Evolutionary conservation across 2,888 invertebrate genomes (phyloP).

Genomic region (Platerodrilus igneus): DNA sequence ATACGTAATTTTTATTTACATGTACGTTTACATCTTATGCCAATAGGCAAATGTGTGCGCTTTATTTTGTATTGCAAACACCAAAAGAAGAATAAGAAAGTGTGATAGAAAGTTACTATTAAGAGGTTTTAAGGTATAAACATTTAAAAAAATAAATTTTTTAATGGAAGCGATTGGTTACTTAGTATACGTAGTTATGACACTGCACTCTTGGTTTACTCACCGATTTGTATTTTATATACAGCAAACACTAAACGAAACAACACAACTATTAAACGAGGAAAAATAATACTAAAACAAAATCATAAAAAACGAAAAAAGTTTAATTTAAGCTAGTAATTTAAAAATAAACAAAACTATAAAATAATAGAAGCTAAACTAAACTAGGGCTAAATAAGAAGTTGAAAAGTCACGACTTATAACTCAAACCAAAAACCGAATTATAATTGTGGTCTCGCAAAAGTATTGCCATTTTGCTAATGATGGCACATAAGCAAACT

Average conservation of each 20-base stretch:
- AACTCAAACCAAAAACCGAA: slow-evolving; percentile 24
- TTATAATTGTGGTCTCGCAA: slow-evolving; percentile 41
- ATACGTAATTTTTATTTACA: slow-evolving; percentile 43
- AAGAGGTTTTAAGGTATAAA: slow-evolving; percentile 20
- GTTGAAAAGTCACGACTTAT: slow-evolving; percentile 16
- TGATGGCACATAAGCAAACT: slow-evolving; percentile 43
- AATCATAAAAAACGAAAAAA: slow-evolving; percentile 35
- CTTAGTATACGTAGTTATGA: slow-evolving; percentile 41
- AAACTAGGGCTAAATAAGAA: slow-evolving; percentile 30
- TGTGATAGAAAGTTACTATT: no score
- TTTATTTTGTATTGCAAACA: slow-evolving; percentile 32
- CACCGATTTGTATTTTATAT: slow-evolving; percentile 33
- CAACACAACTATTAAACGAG: slow-evolving; percentile 36
- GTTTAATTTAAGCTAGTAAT: slow-evolving; percentile 29
- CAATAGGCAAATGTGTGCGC: slow-evolving; percentile 41
- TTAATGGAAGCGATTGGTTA: slow-evolving; percentile 45
- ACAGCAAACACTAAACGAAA: slow-evolving; percentile 43
- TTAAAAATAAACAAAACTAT: slow-evolving; percentile 30
- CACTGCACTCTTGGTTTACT: slow-evolving; percentile 19
- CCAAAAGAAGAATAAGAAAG: no score
- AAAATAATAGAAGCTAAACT: slow-evolving; percentile 27
- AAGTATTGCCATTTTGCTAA: slow-evolving; percentile 41
- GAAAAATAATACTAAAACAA: slow-evolving; percentile 29
- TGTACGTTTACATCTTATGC: slow-evolving; percentile 41
- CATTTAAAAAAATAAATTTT: slow-evolving; percentile 43